Base-by-base conservation (phyloP, 2,797 vertebrate genomes). In the Bryconaethiops microstoma region DNA sequence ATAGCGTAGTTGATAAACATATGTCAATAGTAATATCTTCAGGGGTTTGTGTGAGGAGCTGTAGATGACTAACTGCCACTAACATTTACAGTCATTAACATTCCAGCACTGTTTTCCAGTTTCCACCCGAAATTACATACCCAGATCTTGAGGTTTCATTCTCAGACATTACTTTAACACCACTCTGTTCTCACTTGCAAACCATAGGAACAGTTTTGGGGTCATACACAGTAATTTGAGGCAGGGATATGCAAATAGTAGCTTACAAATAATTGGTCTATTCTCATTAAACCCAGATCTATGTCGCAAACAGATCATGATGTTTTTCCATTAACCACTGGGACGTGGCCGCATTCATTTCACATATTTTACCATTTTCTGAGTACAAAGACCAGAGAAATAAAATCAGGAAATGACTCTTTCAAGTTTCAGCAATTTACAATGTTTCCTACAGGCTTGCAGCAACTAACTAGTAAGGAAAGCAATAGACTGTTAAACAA, bases 191-290 rank as follows among this genome's bases (percentile, higher is more conserved):
- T 42, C 64, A 67, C 7, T 13, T 21, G 29, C 14, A 14, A 62
- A 29, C 0, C 23, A 64, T 35, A 13, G 13, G 5, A 35, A 16
- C 29, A 64, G 29, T 39, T 64, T 64, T 64, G 39, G 62, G 25
- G 62, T 12, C 29, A 8, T 64, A 17, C 13, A 5, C 62, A 35
- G 16, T 16, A 35, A 39, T 7, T 17, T 7, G 39, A 63, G 62
- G 62, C 29, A 19, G 62, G 29, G 7, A 64, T 64, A 64, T 39
- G 62, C 62, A 39, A 62, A 62, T 29, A 29, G 13, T 14, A 39
- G 29, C 39, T 42, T n/a, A n/a, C 64, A 67, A 19, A 67, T 67
- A 67, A 42, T 67, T 67, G 64, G 62, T 39, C 62, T 39, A 17
- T 64, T 64, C 25, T 64, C 13, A 35, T 64, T 4, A 64, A 35